Evolutionary conservation across 2,113 vertebrate genomes (phyloP), one percentile per base, ranked within the genome.

Genomic region (Poeciliopsis retropinna): DNA sequence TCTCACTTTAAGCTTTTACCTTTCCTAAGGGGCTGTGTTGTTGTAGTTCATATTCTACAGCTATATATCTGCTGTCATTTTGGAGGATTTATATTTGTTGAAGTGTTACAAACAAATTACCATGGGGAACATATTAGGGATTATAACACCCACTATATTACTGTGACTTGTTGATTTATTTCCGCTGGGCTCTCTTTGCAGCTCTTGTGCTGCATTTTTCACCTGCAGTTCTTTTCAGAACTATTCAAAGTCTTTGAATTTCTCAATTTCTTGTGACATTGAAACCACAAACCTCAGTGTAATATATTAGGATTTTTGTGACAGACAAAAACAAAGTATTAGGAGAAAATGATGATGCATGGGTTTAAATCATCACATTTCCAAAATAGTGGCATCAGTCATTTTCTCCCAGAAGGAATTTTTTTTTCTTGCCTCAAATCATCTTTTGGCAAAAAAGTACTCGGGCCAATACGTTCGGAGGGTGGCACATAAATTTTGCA

Each of bases 1-100:
- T 69, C 44, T 67, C 65, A 68, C 75, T 84, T 72, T 29, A 64
- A 63, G 3, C 14, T 30, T 17, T 10, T 44, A 25, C 29, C 11
- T 61, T 19, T 69, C 34, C 8, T 57, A 7, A 19, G 22, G 8
- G 17, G 7, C 31, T 39, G 22, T 4, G 31, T 64, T n/a, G 31
- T 30, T 41, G 13, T 47, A 29, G 25, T 72, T 13, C 17, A 25
- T 47, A 12, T 47, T 44, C 28, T 29, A 3, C 2, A 3, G 1
- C 60, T 47, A 29, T 64, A 13, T 9, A 13, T 64, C 12, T 19
- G 27, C 60, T 64, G 39, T 61, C 34, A n/a, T 67, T 72, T 61
- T 76, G 27, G 64, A 61, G 2, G 8, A 28, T 60, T 65, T 37
- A 47, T 11, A 0, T 14, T 65, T 15, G 30, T 62, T 9, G 9